phyloP scores from a whole-genome alignment of 2,797 vertebrate genomes.

The Tokudaia tokunoshimensis region DNA sequence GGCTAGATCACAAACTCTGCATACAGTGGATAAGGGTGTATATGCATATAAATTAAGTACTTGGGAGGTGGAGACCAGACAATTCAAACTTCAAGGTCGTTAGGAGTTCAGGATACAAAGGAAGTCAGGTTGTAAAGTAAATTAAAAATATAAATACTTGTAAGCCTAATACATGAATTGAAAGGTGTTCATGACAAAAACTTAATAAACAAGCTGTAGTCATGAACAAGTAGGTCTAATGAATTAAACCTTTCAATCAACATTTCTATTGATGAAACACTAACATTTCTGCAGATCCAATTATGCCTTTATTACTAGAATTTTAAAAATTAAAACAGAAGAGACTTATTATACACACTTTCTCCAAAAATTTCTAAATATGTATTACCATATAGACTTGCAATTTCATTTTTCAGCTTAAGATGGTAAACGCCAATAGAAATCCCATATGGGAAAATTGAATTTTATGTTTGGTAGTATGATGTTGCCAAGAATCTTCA shows the following conservation, averaged over 20 bases:
- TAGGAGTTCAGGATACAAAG: not conserved
- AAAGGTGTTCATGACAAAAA: not conserved
- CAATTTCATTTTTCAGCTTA: not conserved
- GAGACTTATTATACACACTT: not conserved
- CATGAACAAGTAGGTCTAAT: not conserved
- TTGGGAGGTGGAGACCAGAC: not conserved
- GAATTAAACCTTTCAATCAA: not conserved
- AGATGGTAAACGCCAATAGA: not conserved
- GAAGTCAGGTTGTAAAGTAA: not conserved
- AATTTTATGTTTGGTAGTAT: not conserved
- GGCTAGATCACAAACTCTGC: not conserved
- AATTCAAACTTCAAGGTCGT: not conserved
- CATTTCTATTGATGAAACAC: not conserved
- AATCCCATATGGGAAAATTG: not conserved
- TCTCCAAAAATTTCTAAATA: not conserved
- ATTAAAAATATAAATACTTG: not conserved
- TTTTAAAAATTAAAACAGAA: not conserved
- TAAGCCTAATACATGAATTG: not conserved
- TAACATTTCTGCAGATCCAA: not conserved
- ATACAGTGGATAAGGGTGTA: rapidly evolving
- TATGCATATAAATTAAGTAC: not conserved
- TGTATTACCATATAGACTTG: not conserved
- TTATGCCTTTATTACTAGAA: not conserved
- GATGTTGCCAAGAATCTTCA: not conserved
- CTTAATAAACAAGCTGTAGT: not conserved